Percentiles rank a stretch among this genome's conserved stretches.
phyloP scores from a whole-genome alignment of 1,140 invertebrate genomes.

The Meloidogyne floridensis region DNA sequence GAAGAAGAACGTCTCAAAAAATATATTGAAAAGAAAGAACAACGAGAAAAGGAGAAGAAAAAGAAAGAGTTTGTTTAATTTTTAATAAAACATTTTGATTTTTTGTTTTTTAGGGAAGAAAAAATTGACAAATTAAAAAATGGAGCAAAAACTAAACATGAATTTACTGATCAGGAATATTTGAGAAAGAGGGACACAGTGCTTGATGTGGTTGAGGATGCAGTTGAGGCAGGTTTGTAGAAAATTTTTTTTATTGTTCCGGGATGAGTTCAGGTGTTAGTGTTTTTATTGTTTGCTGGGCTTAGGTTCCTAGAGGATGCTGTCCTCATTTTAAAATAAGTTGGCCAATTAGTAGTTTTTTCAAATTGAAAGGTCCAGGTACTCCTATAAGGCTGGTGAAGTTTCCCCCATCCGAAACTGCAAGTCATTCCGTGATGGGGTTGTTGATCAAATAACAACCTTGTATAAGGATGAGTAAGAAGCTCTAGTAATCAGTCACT shows the following conservation, averaged over 20 bases:
- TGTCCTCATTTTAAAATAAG: no score
- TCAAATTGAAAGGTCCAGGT: no score
- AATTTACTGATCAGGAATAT: constrained; percentile 51
- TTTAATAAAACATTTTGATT: neutral
- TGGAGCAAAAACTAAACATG: constrained; percentile 37
- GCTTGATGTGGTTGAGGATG: constrained; percentile 48
- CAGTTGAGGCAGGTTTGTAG: constrained; percentile 46
- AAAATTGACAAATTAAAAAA: constrained; percentile 52
- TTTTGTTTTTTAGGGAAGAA: constrained; percentile 41
- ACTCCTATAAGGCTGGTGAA: no score
- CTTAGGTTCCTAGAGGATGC: no score
- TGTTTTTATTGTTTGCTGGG: no score
- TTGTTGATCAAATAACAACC: no score
- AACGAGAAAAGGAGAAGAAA: constrained; percentile 51
- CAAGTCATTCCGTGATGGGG: no score
- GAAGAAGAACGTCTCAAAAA: constrained; percentile 54
- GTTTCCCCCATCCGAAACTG: no score
- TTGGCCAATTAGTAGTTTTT: no score
- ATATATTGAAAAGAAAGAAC: constrained; percentile 47
- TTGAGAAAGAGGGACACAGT: constrained; percentile 47
- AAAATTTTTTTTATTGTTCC: neutral
- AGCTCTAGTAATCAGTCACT: no score
- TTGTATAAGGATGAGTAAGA: no score
- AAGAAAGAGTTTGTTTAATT: constrained; percentile 42
- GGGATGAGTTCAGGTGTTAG: no score